phyloP scores from a whole-genome alignment of 2,797 vertebrate genomes.

The Leptatherina wallacei region DNA sequence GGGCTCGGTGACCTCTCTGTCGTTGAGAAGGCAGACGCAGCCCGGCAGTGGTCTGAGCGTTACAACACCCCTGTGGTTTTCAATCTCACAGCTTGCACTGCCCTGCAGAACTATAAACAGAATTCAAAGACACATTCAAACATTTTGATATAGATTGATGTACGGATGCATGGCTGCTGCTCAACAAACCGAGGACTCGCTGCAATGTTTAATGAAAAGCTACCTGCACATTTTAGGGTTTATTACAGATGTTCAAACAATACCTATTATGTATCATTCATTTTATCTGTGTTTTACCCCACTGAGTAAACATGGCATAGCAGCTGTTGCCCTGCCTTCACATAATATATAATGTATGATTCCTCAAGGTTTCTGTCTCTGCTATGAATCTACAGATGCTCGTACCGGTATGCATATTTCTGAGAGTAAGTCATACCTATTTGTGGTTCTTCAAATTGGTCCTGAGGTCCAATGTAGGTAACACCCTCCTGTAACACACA shows the following conservation, averaged over 20 bases:
- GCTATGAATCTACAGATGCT: slow-evolving; percentile 6
- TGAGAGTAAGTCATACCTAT: slow-evolving; percentile 85
- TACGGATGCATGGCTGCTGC: not conserved
- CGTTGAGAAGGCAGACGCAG: slow-evolving; percentile 88
- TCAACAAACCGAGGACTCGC: slow-evolving; percentile 14
- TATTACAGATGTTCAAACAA: not conserved
- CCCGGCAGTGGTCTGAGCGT: slow-evolving; percentile 85
- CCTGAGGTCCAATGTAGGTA: slow-evolving; percentile 90
- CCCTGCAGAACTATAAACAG: slow-evolving; percentile 87
- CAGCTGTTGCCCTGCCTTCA: not conserved
- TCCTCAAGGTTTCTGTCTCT: not conserved
- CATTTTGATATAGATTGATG: slow-evolving; percentile 26
- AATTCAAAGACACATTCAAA: slow-evolving; percentile 38
- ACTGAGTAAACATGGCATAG: not conserved
- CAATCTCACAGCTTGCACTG: slow-evolving; percentile 88
- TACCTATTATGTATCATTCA: not conserved
- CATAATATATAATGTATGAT: not conserved
- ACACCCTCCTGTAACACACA: slow-evolving; percentile 89
- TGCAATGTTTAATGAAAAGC: slow-evolving; percentile 27
- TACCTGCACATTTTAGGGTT: slow-evolving; percentile 17
- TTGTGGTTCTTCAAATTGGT: slow-evolving; percentile 88
- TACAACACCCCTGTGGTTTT: slow-evolving; percentile 89
- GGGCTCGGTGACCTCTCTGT: slow-evolving; percentile 85
- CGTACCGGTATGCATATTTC: not conserved
- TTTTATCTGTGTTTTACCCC: not conserved